Evolutionary conservation across 2,113 vertebrate genomes (phyloP).

Genomic region (Mustela lutreola): DNA sequence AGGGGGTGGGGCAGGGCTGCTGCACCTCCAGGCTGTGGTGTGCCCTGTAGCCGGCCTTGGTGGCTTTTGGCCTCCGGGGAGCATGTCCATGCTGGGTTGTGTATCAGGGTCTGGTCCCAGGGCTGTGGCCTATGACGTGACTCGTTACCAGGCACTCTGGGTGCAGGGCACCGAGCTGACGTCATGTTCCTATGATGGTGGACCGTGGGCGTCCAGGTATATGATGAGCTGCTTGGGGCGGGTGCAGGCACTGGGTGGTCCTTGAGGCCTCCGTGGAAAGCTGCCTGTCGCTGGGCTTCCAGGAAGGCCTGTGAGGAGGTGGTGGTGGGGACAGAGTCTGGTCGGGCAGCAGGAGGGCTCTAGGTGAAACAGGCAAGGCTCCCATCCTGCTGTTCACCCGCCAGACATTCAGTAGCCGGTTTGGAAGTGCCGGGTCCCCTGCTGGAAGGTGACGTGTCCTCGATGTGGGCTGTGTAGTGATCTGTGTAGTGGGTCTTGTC

Average conservation of each 20-base stretch:
- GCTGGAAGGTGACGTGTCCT: fast-evolving
- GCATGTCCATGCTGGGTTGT: background rate
- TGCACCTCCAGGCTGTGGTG: background rate
- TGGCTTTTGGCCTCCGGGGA: background rate
- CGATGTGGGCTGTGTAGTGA: fast-evolving
- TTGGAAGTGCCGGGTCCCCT: fast-evolving
- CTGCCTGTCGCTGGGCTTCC: background rate
- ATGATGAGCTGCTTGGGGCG: background rate
- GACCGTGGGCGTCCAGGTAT: fast-evolving
- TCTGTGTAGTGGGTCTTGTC: background rate
- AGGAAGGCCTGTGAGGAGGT: background rate
- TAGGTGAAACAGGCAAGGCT: background rate
- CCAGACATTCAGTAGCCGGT: background rate
- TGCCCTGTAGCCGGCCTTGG: fast-evolving
- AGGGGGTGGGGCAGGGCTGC: background rate
- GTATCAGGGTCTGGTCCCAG: background rate
- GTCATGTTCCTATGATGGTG: no score
- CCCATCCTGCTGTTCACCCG: fast-evolving
- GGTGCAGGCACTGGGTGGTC: no score
- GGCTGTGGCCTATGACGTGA: background rate
- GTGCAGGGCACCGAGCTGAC: background rate
- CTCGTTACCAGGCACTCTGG: no score
- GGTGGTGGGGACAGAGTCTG: background rate
- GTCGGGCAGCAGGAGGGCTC: background rate
- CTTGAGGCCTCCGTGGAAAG: background rate